Conservation (phyloP, 2,797 vertebrate genomes). For the Hyperoplus lanceolatus region DNA sequence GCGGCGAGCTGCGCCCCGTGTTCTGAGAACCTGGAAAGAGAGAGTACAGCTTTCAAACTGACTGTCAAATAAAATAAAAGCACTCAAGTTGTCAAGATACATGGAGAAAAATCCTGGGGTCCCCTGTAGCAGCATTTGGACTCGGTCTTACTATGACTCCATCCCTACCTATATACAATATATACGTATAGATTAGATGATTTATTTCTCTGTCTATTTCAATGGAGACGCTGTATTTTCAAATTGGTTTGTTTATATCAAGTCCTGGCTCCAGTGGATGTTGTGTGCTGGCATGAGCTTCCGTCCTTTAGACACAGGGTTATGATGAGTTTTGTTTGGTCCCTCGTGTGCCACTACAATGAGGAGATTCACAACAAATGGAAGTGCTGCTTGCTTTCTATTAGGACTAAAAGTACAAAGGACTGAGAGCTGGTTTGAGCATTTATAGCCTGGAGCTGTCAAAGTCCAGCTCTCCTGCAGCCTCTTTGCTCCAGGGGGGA, state of each 20-base stretch:
- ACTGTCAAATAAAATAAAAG: not conserved
- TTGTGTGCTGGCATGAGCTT: no score
- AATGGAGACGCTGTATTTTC: no score
- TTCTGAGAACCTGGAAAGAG: conserved; percentile 91
- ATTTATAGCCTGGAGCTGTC: conserved; percentile 40
- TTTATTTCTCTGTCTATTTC: no score
- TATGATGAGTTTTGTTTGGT: not conserved
- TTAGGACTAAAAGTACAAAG: conserved; percentile 30
- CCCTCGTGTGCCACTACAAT: not conserved
- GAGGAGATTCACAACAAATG: conserved; percentile 1
- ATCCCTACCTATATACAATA: no score
- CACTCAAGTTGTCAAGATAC: no score
- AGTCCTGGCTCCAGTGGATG: no score
- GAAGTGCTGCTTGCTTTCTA: conserved; percentile 2
- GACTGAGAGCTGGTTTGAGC: conserved; percentile 26
- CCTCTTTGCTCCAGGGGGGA: conserved; percentile 22
- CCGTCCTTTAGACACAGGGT: no score
- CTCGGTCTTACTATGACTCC: no score
- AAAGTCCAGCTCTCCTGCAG: conserved; percentile 35
- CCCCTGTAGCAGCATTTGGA: no score
- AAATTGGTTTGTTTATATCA: no score
- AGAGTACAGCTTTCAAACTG: not conserved
- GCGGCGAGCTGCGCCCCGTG: conserved; percentile 95
- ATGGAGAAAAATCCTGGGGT: no score
- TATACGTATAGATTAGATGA: no score